Conservation (phyloP, 2,888 invertebrate genomes). For the Leptogaster cylindrica region DNA sequence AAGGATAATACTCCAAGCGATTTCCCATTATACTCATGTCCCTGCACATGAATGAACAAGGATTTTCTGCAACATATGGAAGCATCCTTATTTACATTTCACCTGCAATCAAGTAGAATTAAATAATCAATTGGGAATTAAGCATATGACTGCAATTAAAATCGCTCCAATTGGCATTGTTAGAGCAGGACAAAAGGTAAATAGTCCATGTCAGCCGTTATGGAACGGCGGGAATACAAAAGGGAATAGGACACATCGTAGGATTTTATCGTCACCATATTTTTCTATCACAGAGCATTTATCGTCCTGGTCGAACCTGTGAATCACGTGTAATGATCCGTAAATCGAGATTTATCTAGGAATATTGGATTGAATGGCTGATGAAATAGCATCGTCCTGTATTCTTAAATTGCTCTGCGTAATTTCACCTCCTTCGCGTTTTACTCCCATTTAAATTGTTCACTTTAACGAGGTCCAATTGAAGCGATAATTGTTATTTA, state of each 20-base stretch:
- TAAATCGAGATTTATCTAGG: constrained; percentile 44
- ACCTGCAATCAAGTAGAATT: constrained; percentile 13
- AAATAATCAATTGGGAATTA: constrained; percentile 13
- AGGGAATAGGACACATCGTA: constrained; percentile 9
- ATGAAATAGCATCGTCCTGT: constrained; percentile 24
- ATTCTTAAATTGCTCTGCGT: constrained; percentile 21
- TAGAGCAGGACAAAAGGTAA: not conserved
- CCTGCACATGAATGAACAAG: not conserved
- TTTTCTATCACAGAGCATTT: constrained; percentile 43
- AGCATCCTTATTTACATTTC: not conserved
- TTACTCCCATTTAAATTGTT: constrained; percentile 19
- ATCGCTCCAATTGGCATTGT: constrained; percentile 5
- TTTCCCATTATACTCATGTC: no score
- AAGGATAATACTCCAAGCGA: no score
- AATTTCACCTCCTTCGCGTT: constrained; percentile 26
- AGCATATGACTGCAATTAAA: constrained; percentile 24
- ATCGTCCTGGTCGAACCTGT: constrained; percentile 40
- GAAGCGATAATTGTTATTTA: constrained; percentile 18
- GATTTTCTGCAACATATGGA: not conserved
- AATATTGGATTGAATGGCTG: constrained; percentile 35
- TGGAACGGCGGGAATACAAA: not conserved
- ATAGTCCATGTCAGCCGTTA: not conserved
- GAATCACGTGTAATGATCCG: constrained; percentile 46
- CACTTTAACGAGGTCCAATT: constrained; percentile 8
- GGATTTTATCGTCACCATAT: constrained; percentile 43